A percentile compares a stretch with the other conserved stretches of the same genome.
Conservation (phyloP, 2,888 invertebrate genomes). For the Drosophila kokeensis region DNA sequence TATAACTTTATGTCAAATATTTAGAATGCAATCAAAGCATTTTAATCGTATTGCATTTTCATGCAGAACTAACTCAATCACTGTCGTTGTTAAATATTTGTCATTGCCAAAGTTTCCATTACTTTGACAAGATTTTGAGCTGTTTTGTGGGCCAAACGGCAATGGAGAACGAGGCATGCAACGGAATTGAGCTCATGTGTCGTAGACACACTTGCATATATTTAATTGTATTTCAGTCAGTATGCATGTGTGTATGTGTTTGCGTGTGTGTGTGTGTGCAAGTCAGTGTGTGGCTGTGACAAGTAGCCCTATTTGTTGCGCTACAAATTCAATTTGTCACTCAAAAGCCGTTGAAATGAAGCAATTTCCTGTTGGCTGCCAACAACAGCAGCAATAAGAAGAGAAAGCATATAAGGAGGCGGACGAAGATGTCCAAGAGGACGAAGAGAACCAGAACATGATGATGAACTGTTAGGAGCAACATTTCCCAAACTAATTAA, state of each 20-base stretch:
- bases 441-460: conserved; percentile 9
- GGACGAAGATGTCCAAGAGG: neutral
- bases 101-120: neutral
- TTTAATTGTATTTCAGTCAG: conserved; percentile 26
- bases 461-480: conserved; percentile 43
- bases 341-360: conserved; percentile 74
- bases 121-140: neutral
- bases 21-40: neutral
- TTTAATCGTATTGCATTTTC: neutral
- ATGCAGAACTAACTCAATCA: neutral
- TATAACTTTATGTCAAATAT: neutral
- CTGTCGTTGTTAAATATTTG: neutral
- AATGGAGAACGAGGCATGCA: conserved; percentile 1
- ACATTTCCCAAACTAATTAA: conserved; percentile 75
- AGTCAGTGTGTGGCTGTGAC: conserved; percentile 37
- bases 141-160: conserved; percentile 4
- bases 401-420: neutral
- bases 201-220: conserved; percentile 14
- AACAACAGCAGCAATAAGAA: conserved; percentile 37
- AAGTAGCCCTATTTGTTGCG: conserved; percentile 73
- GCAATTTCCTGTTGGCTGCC: conserved; percentile 65
- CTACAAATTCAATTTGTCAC: conserved; percentile 74
- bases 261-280: conserved; percentile 20
- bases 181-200: conserved; percentile 15
- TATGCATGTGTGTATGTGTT: conserved; percentile 2